Base-by-base conservation (phyloP, 2,113 vertebrate species). In the Pluvianellus socialis region DNA sequence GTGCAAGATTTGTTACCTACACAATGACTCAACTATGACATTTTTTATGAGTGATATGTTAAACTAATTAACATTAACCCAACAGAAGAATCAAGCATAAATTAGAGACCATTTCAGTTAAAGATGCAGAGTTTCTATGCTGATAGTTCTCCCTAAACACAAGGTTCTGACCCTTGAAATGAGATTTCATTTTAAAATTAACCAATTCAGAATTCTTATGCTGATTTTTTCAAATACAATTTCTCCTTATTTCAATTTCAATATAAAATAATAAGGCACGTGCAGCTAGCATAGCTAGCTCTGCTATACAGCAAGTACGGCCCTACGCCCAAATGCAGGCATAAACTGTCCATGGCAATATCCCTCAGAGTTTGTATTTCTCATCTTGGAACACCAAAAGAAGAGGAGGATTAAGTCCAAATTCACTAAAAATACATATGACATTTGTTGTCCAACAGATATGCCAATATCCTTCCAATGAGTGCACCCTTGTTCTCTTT, bases 1-100 rank as follows among this genome's bases (percentile, higher is more conserved):
- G 40, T 49, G 73, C 83, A 94, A 91, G 73, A 96, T 94, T 96
- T 96, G 92, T 96, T 93, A 94, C 95, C 95, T 72, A 94, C 80
- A 86, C 86, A 83, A 77, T 92, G 94, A 91, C 70, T 96, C 86
- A 94, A 65, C 88, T 94, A 81, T 81, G 86, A 91, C 92, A 95
- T 65, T 70, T 96, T 94, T 95, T 94, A 96, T 88, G 83, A 96
- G 76, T 94, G 91, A 80, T 94, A 93, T 68, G 91, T 92, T 96
- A 86, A 94, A 94, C 86, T 94, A 95, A 96, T 93, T 96, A 96
- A 77, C 86, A 95, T 94, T 92, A 96, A 94, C 91, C 86, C 86
- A 77, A 72, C 65, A 93, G 83, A 96, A 89, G 86, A 89, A 92
- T 61, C 79, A 79, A 67, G 80, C 68, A 87, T 93, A 95, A 94